Evolutionary conservation across 2,113 vertebrate species (phyloP).

Genomic region (Tyrannus savana): DNA sequence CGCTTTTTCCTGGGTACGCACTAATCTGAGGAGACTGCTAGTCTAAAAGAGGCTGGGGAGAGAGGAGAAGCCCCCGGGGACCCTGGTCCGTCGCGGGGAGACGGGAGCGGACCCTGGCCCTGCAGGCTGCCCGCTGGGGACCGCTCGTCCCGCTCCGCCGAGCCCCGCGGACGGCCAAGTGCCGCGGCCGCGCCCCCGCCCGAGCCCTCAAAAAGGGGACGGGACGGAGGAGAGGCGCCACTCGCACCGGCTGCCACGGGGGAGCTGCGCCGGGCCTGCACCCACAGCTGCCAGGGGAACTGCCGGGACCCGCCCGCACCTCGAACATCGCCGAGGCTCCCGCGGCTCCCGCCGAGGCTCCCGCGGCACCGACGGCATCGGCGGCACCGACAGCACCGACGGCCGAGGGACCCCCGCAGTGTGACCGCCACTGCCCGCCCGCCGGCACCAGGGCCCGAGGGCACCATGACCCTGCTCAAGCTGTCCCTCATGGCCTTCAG

Average conservation of each 20-base stretch:
- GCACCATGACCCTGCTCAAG: slow-evolving; percentile 83
- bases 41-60: too few species aligned
- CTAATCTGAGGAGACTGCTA: background rate
- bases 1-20: background rate
- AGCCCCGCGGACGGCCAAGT: background rate
- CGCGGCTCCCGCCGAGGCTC: background rate
- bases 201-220: background rate
- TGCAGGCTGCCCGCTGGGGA: background rate
- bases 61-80: background rate
- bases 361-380: background rate
- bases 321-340: background rate
- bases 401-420: background rate
- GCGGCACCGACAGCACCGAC: too few species aligned
- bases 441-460: background rate
- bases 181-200: background rate
- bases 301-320: too few species aligned
- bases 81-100: too few species aligned
- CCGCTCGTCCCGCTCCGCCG: background rate
- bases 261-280: rapidly evolving
- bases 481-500: slow-evolving; percentile 86
- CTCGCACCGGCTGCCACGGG: rapidly evolving
- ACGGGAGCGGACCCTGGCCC: too few species aligned
- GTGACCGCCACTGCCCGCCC: background rate
- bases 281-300: background rate
- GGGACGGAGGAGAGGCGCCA: background rate